A percentile compares a stretch with the other conserved stretches of the same genome.
These are phyloP conservation scores for Struthidea cinerea DNA, from an alignment of 2,113 vertebrate genomes.

Conservation along the genomic window DNA sequence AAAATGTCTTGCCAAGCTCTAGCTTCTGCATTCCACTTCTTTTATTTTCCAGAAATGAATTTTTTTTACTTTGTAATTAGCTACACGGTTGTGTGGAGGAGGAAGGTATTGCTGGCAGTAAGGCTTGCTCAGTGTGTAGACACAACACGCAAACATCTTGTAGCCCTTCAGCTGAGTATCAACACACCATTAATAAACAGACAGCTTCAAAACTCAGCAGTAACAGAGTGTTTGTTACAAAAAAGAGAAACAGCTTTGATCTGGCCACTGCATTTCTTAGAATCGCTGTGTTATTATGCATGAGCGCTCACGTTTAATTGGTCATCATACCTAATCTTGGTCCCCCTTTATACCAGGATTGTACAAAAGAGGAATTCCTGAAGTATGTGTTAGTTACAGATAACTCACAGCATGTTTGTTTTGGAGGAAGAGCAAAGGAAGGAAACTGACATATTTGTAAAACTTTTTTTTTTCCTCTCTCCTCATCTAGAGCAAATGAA, in stretches of 20 bases:
- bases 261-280: background rate
- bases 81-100: background rate
- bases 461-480: background rate
- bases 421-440: conserved; percentile 45
- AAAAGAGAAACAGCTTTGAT: background rate
- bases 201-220: background rate
- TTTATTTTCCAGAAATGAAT: background rate
- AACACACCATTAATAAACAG: background rate
- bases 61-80: background rate
- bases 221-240: background rate
- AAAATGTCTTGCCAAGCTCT: conserved; percentile 9
- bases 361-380: conserved; percentile 30
- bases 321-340: background rate
- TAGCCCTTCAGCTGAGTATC: background rate
- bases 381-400: background rate
- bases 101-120: background rate
- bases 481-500: background rate
- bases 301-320: background rate
- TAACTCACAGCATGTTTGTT: conserved; percentile 3
- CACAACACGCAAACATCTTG: conserved; percentile 1
- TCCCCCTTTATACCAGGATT: background rate
- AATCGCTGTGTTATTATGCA: accelerated
- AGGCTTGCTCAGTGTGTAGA: background rate
- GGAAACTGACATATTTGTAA: conserved; percentile 5
- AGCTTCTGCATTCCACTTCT: background rate